These are phyloP conservation scores for Aphrophora alni DNA, from an alignment of 2,888 invertebrate genomes.

Conservation along the genomic window DNA sequence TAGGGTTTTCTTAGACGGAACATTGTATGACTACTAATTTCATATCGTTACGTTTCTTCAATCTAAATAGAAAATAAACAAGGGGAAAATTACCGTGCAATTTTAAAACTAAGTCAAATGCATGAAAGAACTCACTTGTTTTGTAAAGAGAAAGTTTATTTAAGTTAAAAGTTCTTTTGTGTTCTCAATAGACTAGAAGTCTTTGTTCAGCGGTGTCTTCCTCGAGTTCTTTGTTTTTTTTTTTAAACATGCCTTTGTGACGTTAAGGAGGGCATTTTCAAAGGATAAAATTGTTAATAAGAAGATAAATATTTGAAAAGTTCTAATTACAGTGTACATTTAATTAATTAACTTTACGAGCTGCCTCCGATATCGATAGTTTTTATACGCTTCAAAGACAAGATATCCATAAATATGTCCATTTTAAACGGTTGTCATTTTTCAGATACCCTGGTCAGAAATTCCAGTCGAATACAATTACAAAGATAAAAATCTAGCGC, in stretches of 20 bases:
- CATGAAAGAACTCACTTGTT: too few relatives aligned
- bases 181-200: not conserved
- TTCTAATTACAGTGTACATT: not conserved
- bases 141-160: too few relatives aligned
- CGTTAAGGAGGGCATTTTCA: not conserved
- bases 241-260: not conserved
- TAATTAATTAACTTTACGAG: not conserved
- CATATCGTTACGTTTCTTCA: too few relatives aligned
- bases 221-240: too few relatives aligned
- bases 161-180: too few relatives aligned
- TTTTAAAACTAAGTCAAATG: too few relatives aligned
- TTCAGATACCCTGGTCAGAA: not conserved
- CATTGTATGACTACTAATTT: too few relatives aligned
- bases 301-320: not conserved
- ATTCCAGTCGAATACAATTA: conserved; percentile 1
- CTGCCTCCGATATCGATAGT: too few relatives aligned
- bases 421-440: conserved; percentile 3
- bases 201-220: not conserved
- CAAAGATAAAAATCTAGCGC: not conserved
- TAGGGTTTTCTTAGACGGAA: too few relatives aligned
- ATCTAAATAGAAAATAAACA: too few relatives aligned
- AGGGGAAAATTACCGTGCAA: too few relatives aligned
- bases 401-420: not conserved
- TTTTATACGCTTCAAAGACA: too few relatives aligned
- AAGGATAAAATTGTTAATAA: not conserved